These are phyloP conservation scores for Aphidius colemani DNA, from an alignment of 2,888 invertebrate genomes.

Conservation along the genomic window DNA sequence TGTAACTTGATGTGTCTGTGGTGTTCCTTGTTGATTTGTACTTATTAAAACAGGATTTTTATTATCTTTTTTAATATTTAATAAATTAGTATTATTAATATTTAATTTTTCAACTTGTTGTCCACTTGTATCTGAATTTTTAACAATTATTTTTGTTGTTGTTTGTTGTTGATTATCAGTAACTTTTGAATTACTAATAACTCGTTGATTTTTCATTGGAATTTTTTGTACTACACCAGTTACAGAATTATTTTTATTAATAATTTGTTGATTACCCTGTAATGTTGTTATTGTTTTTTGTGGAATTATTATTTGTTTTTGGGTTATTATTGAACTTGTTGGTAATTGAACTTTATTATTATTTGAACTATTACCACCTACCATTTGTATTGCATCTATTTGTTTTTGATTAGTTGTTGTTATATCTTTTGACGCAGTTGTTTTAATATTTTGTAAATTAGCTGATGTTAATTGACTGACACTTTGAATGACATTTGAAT, in stretches of 20 bases:
- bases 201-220: conserved; percentile 27
- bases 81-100: conserved; percentile 1
- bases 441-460: conserved; percentile 35
- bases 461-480: conserved; percentile 27
- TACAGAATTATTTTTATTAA: conserved; percentile 8
- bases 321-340: conserved; percentile 18
- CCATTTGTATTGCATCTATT: conserved; percentile 26
- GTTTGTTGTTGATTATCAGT: conserved; percentile 38
- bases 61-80: conserved; percentile 2
- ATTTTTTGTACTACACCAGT: conserved; percentile 43
- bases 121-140: conserved; percentile 35
- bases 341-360: conserved; percentile 44
- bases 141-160: conserved; percentile 34
- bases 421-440: conserved; percentile 40
- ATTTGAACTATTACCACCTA: conserved; percentile 45
- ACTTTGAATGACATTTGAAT: conserved; percentile 22
- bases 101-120: conserved; percentile 5
- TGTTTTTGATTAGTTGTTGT: conserved; percentile 33
- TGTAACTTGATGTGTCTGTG: conserved; percentile 8
- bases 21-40: no score
- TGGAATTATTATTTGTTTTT: background rate
- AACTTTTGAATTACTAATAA: conserved; percentile 28
- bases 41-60: no score
- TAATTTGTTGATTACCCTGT: conserved; percentile 12
- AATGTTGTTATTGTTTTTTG: conserved; percentile 13